A percentile compares a stretch with the other conserved stretches of the same genome.
phyloP scores from a whole-genome alignment of 2,888 invertebrate genomes.

The Calephelis perditalis region DNA sequence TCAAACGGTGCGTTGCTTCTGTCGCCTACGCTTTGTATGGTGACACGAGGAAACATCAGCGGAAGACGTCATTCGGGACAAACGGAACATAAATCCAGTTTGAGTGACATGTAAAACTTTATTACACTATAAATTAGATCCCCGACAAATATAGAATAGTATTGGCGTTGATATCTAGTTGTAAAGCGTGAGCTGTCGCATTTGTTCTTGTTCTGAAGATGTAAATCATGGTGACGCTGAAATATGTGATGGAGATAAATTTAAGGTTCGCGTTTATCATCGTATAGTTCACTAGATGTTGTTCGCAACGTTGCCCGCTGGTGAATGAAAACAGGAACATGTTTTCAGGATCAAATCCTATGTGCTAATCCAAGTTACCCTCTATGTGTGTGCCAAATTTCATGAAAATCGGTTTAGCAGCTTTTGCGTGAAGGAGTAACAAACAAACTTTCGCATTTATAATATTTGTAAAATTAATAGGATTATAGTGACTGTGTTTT shows the following conservation, averaged over 20 bases:
- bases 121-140: slow-evolving; percentile 71
- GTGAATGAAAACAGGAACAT: no score
- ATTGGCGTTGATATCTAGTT: slow-evolving; percentile 59
- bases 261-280: neutral
- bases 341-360: no score
- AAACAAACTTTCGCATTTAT: no score
- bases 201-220: slow-evolving; percentile 15
- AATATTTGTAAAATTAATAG: no score
- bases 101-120: slow-evolving; percentile 76
- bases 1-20: slow-evolving; percentile 57
- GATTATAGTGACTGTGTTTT: no score
- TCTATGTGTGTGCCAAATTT: no score
- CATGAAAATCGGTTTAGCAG: no score
- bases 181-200: slow-evolving; percentile 68
- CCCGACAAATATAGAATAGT: slow-evolving; percentile 61
- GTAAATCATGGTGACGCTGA: neutral
- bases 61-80: slow-evolving; percentile 74
- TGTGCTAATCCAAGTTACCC: no score
- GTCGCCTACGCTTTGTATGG: slow-evolving; percentile 60
- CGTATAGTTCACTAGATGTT: neutral
- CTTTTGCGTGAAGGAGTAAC: no score
- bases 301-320: no score
- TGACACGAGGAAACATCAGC: slow-evolving; percentile 72
- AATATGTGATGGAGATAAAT: neutral
- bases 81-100: slow-evolving; percentile 61